A percentile compares a stretch with the other conserved stretches of the same genome.
These are phyloP conservation scores for Cyanoramphus novaezelandiae DNA, from an alignment of 2,113 vertebrate genomes.

Conservation along the genomic window DNA sequence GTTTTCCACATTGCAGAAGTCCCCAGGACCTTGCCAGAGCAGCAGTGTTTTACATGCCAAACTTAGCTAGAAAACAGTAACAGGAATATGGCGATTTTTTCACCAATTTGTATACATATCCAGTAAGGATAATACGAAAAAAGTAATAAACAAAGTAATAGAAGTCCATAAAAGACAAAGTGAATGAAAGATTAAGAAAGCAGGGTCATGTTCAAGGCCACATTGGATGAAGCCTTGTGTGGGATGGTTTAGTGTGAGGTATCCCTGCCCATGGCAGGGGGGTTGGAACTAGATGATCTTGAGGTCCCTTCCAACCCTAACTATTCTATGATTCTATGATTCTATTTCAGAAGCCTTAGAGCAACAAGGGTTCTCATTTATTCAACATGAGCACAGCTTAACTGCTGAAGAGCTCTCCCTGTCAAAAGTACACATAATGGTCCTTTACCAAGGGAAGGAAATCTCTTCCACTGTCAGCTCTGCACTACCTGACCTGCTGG, in stretches of 20 bases:
- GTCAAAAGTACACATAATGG: background rate
- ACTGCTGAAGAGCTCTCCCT: background rate
- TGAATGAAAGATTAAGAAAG: background rate
- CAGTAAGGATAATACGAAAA: background rate
- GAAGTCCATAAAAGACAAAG: background rate
- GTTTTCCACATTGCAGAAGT: background rate
- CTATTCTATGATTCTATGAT: too few species aligned
- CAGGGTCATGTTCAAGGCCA: too few species aligned
- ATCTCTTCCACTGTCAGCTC: background rate
- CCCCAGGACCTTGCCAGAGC: background rate
- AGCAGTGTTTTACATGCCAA: background rate
- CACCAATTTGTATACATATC: background rate
- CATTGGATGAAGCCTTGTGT: too few species aligned
- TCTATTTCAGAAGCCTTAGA: background rate
- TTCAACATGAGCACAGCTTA: background rate
- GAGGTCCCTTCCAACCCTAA: too few species aligned
- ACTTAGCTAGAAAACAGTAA: background rate
- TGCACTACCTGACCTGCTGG: background rate
- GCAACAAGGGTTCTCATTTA: background rate
- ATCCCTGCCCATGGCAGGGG: too few species aligned
- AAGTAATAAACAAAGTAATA: background rate
- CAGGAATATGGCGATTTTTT: background rate
- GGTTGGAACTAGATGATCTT: too few species aligned
- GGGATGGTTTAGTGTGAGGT: too few species aligned
- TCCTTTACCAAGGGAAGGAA: background rate